phyloP scores from a whole-genome alignment of 1,140 invertebrate species.

The Drosophila ohnishii region DNA sequence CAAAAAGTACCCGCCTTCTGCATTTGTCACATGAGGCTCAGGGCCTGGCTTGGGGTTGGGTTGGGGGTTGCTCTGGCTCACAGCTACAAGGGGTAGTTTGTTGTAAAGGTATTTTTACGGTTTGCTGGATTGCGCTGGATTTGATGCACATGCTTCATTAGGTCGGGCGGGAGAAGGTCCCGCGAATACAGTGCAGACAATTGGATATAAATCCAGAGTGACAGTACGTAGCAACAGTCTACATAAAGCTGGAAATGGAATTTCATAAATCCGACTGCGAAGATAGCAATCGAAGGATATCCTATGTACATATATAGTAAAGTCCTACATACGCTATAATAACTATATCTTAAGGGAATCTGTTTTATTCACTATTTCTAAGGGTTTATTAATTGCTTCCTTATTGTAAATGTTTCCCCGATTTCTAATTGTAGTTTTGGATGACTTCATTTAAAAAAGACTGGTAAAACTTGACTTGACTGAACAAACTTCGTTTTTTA shows the following conservation, averaged over 20 bases:
- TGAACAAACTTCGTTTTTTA: too few species aligned
- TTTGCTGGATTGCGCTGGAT: conserved; percentile 61
- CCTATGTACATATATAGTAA: not conserved
- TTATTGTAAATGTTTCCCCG: too few species aligned
- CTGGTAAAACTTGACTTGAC: too few species aligned
- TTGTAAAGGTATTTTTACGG: conserved; percentile 68
- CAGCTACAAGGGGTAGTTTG: conserved; percentile 40
- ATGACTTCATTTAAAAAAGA: too few species aligned
- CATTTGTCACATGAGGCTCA: conserved; percentile 57
- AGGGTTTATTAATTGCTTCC: too few species aligned
- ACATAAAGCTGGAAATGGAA: conserved; percentile 17
- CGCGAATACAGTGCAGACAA: conserved; percentile 10
- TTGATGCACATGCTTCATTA: conserved; percentile 67
- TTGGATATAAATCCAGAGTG: conserved; percentile 35
- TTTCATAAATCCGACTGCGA: conserved; percentile 9
- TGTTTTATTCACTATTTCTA: too few species aligned
- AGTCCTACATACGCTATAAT: not conserved
- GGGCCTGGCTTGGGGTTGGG: not conserved
- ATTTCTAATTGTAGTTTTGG: too few species aligned
- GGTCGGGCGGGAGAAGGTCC: conserved; percentile 25
- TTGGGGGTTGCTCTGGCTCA: conserved; percentile 13
- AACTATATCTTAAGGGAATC: too few species aligned
- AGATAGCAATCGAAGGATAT: conserved; percentile 18
- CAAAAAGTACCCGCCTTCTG: conserved; percentile 44
- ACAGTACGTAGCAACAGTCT: conserved; percentile 11